Evolutionary conservation across 2,113 vertebrate genomes (phyloP).

Genomic region (Clinocottus analis): DNA sequence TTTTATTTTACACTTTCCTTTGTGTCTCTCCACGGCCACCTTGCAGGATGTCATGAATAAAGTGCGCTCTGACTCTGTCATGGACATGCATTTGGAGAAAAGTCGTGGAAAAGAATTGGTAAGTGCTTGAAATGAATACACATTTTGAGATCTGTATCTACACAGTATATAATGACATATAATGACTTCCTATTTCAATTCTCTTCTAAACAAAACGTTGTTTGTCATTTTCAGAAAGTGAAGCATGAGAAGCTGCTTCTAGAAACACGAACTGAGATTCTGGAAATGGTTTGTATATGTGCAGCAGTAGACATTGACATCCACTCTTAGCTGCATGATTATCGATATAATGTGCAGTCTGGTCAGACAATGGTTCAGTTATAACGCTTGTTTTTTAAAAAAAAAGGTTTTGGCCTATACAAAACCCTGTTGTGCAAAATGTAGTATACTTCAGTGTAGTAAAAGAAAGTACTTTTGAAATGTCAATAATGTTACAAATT

Average conservation of each 20-base stretch:
- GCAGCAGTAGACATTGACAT: neutral
- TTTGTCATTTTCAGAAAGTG: conserved; percentile 83
- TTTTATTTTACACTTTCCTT: neutral
- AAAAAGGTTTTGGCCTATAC: neutral
- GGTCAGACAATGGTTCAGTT: neutral
- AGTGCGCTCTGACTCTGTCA: conserved; percentile 87
- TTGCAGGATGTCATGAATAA: conserved; percentile 93
- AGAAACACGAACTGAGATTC: conserved; percentile 88
- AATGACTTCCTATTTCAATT: neutral
- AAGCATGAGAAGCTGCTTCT: conserved; percentile 90
- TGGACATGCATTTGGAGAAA: conserved; percentile 94
- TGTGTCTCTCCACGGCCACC: neutral
- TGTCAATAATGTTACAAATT: neutral
- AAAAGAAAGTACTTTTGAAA: neutral
- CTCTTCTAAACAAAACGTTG: neutral
- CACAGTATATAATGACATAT: neutral
- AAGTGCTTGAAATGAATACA: conserved; percentile 56
- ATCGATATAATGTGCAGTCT: neutral
- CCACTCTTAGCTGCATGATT: neutral
- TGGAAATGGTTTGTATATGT: conserved; percentile 90
- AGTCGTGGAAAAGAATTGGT: conserved; percentile 94
- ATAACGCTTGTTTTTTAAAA: neutral
- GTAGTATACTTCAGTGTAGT: neutral
- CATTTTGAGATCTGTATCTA: neutral
- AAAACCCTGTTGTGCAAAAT: neutral